phyloP scores from a whole-genome alignment of 2,797 vertebrate species.

The Alca torda region DNA sequence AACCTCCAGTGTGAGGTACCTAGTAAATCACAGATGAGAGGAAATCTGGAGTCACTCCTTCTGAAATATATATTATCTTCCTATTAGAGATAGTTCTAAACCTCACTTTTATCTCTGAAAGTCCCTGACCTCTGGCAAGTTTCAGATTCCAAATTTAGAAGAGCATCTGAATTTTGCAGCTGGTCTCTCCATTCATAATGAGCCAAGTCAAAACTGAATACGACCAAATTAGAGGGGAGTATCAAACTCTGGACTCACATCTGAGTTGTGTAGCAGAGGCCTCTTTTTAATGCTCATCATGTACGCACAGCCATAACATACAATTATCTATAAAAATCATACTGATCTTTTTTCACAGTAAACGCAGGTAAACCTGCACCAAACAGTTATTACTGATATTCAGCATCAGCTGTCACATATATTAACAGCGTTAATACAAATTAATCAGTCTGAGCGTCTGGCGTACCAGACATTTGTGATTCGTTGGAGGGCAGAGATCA shows the following conservation, averaged over 20 bases:
- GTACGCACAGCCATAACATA: not conserved
- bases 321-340: not conserved
- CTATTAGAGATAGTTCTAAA: not conserved
- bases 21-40: not conserved
- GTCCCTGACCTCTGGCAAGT: slow-evolving; percentile 18
- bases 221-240: slow-evolving; percentile 28
- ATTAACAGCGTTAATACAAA: not conserved
- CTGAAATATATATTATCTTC: slow-evolving; percentile 27
- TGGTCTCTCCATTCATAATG: slow-evolving; percentile 7
- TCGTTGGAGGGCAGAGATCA: not conserved
- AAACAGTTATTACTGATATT: not conserved
- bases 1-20: not conserved
- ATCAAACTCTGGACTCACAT: slow-evolving; percentile 7
- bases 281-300: not conserved
- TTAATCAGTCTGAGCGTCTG: not conserved
- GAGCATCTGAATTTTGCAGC: slow-evolving; percentile 38
- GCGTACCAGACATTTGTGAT: not conserved
- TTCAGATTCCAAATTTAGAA: slow-evolving; percentile 32
- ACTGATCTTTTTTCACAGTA: not conserved
- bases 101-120: slow-evolving; percentile 4
- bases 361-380: not conserved
- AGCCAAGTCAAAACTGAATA: slow-evolving; percentile 36
- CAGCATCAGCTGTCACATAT: not conserved
- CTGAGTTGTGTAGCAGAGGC: not conserved
- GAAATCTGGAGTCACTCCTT: not conserved